Evolutionary conservation across 2,797 vertebrate genomes (phyloP), one percentile per base, ranked within the genome.

Genomic region (Microhierax caerulescens): DNA sequence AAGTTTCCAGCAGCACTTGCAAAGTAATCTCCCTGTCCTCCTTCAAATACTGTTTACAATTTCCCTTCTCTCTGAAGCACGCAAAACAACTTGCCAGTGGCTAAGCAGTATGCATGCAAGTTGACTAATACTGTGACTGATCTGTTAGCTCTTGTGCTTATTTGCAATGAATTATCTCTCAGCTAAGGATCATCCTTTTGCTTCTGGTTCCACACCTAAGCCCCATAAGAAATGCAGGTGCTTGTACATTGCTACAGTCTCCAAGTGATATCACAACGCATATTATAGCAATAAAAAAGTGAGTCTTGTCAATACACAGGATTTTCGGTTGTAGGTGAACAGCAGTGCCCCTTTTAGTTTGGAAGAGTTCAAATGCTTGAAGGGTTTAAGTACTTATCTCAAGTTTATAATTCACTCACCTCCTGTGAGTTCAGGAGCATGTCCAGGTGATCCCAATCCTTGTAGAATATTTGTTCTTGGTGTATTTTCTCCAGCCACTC

Each of bases 381-480:
- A 72, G 48, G 82, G 14, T 67, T 53, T 36, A 94, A n/a, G 22
- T 51, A 37, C 51, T 85, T 86, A 56, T 89, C 77, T 88, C 11
- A 24, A 64, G 18, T 20, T 51, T 50, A 28, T 28, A 61, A 37
- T 56, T 85, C 73, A 54, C 96, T 27, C 57, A 98, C 99, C 99
- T 99, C 99, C 95, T 99, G 99, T 3, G 98, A 98, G 43, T 96
- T 98, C 78, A 98, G 97, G 36, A 97, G 98, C 95, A 98, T 98
- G 57, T 99, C 98, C 94, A 99, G 96, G 96, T 97, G 97, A 88
- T 95, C 94, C 3, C 97, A 98, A 16, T 99, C 98, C 92, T 98
- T 98, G 97, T 99, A 98, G 97, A 99, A 99, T 56, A 98, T 91
- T 95, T 99, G 99, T 95, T 99, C 98, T 96, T 95, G 96, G 74